These are phyloP conservation scores for Lapara coniferarum DNA, from an alignment of 2,888 invertebrate species.

Conservation along the genomic window DNA sequence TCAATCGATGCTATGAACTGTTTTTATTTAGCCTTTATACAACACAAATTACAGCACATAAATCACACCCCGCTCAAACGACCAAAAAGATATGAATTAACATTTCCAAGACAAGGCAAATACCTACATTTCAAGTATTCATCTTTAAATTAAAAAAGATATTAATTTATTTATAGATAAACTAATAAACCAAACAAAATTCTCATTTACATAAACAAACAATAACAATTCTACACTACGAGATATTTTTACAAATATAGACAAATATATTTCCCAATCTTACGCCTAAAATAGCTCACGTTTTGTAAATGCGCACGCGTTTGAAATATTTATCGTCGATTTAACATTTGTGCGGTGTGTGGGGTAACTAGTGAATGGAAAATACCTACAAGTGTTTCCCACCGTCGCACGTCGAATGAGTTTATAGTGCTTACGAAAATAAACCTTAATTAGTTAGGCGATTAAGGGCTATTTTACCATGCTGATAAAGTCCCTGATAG, in stretches of 20 bases:
- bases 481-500: no score
- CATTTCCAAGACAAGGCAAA: no score
- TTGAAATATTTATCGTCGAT: slow-evolving; percentile 1
- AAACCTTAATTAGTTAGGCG: no score
- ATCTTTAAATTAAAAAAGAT: no score
- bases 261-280: slow-evolving; percentile 1
- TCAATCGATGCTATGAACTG: no score
- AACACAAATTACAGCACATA: no score
- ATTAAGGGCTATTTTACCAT: no score
- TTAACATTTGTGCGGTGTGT: background rate
- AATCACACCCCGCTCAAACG: no score
- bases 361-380: slow-evolving; percentile 5
- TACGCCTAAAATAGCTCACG: background rate
- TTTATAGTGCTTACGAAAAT: background rate
- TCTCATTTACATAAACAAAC: background rate
- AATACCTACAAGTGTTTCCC: slow-evolving; percentile 1
- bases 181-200: background rate
- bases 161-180: background rate
- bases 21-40: no score
- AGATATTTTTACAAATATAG: slow-evolving; percentile 1
- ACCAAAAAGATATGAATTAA: no score
- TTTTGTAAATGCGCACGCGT: slow-evolving; percentile 8
- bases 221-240: background rate
- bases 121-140: no score
- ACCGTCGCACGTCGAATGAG: background rate